Evolutionary conservation across 2,113 vertebrate species (phyloP).

Genomic region (Melospiza georgiana): DNA sequence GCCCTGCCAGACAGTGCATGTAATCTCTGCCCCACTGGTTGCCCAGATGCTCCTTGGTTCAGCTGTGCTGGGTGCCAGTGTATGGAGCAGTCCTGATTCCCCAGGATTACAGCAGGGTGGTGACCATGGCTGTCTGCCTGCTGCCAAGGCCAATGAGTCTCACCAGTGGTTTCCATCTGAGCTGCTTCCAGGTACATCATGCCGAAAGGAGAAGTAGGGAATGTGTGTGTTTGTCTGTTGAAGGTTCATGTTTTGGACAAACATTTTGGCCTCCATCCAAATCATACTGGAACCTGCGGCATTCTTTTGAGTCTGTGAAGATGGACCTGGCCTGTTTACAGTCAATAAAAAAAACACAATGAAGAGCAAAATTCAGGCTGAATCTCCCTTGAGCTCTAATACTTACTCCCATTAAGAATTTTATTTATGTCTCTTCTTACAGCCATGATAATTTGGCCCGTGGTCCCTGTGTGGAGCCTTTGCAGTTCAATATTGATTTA

Average conservation of each 20-base stretch:
- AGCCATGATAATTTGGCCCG: not conserved
- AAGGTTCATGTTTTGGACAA: not conserved
- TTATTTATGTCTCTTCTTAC: not conserved
- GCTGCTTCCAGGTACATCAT: not conserved
- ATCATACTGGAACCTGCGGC: not conserved
- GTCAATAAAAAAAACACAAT: not conserved
- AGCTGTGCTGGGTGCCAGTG: not conserved
- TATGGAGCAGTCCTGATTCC: not conserved
- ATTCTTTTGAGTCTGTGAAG: not conserved
- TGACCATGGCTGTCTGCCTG: not conserved
- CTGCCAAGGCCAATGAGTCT: not conserved
- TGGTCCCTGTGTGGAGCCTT: not conserved
- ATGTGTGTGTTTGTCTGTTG: not conserved
- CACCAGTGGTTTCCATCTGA: rapidly evolving
- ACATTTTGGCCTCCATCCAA: not conserved
- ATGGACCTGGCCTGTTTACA: not conserved
- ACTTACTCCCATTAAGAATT: not conserved
- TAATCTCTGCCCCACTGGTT: not conserved
- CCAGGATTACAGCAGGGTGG: no score
- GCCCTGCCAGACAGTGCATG: not conserved
- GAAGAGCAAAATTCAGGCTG: not conserved
- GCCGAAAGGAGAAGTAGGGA: not conserved
- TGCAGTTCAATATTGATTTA: not conserved
- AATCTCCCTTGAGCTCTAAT: not conserved
- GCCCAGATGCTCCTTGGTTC: not conserved